Evolutionary conservation across 2,888 invertebrate species (phyloP).

Genomic region (Germaria angustata): DNA sequence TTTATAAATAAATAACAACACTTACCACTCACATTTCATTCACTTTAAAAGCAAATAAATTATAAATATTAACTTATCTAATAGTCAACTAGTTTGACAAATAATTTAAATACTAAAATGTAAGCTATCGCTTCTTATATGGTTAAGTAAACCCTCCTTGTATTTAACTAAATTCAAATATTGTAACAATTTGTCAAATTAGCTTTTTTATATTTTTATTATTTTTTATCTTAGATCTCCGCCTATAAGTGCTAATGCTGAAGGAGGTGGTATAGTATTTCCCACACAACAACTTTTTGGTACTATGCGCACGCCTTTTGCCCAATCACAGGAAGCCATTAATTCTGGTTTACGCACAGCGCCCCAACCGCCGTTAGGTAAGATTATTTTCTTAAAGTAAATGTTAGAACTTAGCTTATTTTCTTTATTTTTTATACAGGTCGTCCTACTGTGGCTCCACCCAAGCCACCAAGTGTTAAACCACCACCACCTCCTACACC

Average conservation of each 20-base stretch:
- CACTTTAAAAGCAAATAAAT: neutral
- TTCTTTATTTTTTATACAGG: slow-evolving; percentile 69
- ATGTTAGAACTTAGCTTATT: neutral
- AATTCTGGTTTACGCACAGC: slow-evolving; percentile 75
- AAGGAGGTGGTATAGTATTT: slow-evolving; percentile 75
- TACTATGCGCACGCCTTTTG: slow-evolving; percentile 77
- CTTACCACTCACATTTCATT: slow-evolving; percentile 22
- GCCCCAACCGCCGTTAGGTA: slow-evolving; percentile 78
- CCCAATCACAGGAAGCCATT: slow-evolving; percentile 77
- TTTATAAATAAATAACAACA: slow-evolving; percentile 33
- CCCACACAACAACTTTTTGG: slow-evolving; percentile 78
- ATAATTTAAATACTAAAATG: slow-evolving; percentile 9
- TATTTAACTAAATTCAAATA: neutral
- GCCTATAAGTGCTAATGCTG: slow-evolving; percentile 75
- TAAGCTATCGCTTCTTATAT: slow-evolving; percentile 21
- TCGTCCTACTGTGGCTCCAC: slow-evolving; percentile 78
- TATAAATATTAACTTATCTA: neutral
- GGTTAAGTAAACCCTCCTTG: slow-evolving; percentile 7
- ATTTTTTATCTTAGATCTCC: slow-evolving; percentile 75
- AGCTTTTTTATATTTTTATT: neutral
- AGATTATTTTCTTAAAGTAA: slow-evolving; percentile 41
- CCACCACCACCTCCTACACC: slow-evolving; percentile 80
- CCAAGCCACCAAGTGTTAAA: slow-evolving; percentile 77
- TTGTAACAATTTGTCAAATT: neutral
- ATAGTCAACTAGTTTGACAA: neutral